Evolutionary conservation across 2,888 invertebrate genomes (phyloP).

Genomic region (Cheilosia grossa): DNA sequence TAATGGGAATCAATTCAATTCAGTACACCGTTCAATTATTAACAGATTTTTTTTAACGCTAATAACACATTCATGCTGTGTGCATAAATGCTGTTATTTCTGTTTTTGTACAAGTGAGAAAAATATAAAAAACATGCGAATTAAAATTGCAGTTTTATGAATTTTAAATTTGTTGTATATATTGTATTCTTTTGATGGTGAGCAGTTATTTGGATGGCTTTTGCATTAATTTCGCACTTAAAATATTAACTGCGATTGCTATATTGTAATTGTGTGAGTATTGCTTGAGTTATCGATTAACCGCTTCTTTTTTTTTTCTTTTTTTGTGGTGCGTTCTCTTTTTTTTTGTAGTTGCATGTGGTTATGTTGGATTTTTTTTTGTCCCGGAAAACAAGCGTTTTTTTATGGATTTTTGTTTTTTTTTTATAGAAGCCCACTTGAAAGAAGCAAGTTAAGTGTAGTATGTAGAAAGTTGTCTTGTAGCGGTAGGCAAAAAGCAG

Average conservation of each 20-base stretch:
- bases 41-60: neutral
- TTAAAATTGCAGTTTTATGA: neutral
- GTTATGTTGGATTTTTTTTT: no score
- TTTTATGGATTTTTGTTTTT: no score
- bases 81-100: neutral
- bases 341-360: no score
- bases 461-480: no score
- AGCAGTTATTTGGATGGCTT: neutral
- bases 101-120: neutral
- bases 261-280: neutral
- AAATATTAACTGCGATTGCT: neutral
- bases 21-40: constrained; percentile 17
- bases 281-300: neutral
- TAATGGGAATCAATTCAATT: constrained; percentile 19
- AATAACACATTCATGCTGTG: neutral
- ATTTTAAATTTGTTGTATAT: neutral
- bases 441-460: no score
- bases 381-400: no score
- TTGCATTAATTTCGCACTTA: neutral
- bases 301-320: neutral
- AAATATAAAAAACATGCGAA: neutral
- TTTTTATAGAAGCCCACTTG: no score
- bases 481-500: no score
- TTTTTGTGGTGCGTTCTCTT: neutral
- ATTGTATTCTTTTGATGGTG: neutral